Conservation (phyloP, 2,888 invertebrate genomes). For the Drosophila villosipedis region DNA sequence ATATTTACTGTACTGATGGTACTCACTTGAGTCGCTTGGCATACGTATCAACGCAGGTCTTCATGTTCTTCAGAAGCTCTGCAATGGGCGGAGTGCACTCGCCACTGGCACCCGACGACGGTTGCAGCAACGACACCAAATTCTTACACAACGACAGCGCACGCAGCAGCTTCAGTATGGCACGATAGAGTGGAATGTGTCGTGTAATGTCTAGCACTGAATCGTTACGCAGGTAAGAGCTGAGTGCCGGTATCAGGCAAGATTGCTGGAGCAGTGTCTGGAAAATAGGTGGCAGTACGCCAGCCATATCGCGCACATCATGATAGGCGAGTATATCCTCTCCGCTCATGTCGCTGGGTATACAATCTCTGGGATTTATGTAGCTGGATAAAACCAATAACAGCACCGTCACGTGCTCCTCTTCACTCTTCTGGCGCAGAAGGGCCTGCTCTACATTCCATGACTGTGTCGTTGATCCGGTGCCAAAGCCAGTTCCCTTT, state of each 20-base stretch:
- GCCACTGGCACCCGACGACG: constrained; percentile 84
- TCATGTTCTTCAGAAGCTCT: constrained; percentile 93
- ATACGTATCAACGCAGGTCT: constrained; percentile 95
- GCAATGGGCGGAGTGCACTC: constrained; percentile 89
- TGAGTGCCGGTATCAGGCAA: constrained; percentile 93
- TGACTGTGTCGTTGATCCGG: constrained; percentile 96
- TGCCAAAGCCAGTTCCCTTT: constrained; percentile 98
- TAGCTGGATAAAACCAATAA: constrained; percentile 94
- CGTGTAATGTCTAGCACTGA: constrained; percentile 99
- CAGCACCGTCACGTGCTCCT: constrained; percentile 96
- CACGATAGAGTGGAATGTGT: constrained; percentile 96
- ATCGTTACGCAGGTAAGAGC: constrained; percentile 96
- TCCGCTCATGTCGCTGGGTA: constrained; percentile 84
- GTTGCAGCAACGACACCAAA: constrained; percentile 88
- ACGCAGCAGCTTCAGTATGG: constrained; percentile 92
- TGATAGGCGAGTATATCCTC: constrained; percentile 84
- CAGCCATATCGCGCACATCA: constrained; percentile 84
- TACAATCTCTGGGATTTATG: constrained; percentile 90
- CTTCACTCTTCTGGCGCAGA: constrained; percentile 94
- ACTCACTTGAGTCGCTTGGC: constrained; percentile 92
- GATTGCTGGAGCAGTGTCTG: constrained; percentile 92
- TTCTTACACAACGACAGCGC: constrained; percentile 89
- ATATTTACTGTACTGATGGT: not conserved
- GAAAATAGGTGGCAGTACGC: constrained; percentile 89
- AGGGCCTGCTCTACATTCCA: constrained; percentile 99